Evolutionary conservation across 2,797 vertebrate genomes (phyloP).

Genomic region (Cuculus canorus): DNA sequence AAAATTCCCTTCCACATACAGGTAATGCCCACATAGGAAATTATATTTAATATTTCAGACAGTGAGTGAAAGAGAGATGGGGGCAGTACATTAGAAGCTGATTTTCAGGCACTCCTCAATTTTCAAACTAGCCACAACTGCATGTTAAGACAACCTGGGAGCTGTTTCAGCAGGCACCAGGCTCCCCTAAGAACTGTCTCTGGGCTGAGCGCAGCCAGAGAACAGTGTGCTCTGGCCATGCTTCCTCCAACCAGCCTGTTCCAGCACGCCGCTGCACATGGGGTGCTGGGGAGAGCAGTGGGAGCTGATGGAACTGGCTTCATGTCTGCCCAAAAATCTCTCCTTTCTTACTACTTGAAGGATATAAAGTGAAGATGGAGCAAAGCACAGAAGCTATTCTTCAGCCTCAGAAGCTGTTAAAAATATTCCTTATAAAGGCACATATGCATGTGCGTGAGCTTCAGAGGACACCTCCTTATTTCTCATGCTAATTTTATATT

Average conservation of each 20-base stretch:
- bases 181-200: neutral
- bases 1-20: neutral
- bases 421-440: neutral
- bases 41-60: neutral
- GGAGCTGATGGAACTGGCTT: neutral
- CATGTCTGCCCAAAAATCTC: neutral
- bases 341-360: neutral
- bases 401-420: neutral
- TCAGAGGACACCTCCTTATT: neutral
- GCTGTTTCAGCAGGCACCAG: slow-evolving; percentile 40
- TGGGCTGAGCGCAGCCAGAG: neutral
- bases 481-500: slow-evolving; percentile 11
- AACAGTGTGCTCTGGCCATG: neutral
- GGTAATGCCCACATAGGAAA: neutral
- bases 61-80: neutral
- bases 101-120: slow-evolving; percentile 31
- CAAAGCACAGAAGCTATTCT: neutral
- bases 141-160: neutral
- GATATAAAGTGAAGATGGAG: neutral
- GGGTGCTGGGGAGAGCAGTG: neutral
- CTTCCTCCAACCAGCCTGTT: slow-evolving; percentile 2
- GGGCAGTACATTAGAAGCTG: neutral
- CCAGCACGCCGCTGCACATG: neutral
- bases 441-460: neutral
- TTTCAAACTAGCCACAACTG: neutral